Evolutionary conservation across 2,797 vertebrate genomes (phyloP).

Genomic region (Avahi laniger): DNA sequence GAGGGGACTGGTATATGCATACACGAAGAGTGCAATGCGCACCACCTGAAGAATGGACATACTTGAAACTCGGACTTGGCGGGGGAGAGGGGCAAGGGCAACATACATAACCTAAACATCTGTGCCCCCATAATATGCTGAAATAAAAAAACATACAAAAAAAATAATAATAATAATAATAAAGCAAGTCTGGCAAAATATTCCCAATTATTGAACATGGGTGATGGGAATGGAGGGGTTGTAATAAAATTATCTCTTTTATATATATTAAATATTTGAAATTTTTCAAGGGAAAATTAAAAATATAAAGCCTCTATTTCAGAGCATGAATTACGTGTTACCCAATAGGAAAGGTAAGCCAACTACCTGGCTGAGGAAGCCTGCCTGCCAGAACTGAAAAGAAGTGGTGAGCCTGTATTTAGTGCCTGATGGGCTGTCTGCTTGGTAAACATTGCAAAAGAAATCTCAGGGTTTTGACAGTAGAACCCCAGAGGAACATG

Average conservation of each 20-base stretch:
- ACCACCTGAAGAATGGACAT: too few species aligned
- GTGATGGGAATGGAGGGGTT: not conserved
- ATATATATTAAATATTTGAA: not conserved
- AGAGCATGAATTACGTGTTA: not conserved
- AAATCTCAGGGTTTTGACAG: not conserved
- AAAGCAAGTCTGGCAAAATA: not conserved
- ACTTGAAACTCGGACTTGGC: too few species aligned
- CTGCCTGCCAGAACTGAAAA: not conserved
- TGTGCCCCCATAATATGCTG: too few species aligned
- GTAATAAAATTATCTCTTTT: not conserved
- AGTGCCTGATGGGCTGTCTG: not conserved
- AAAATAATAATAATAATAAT: constrained; percentile 14
- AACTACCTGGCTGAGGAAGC: not conserved
- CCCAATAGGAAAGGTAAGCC: not conserved
- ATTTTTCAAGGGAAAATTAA: not conserved
- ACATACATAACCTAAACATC: too few species aligned
- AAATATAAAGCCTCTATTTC: not conserved
- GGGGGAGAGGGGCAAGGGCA: too few species aligned
- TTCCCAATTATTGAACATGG: not conserved
- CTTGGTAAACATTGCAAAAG: not conserved
- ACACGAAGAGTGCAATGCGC: too few species aligned
- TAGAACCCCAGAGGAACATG: not conserved
- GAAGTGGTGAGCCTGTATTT: not conserved
- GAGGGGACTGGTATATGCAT: too few species aligned
- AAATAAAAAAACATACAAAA: too few species aligned